Conservation (phyloP, 2,113 vertebrate species). For the Prolemur simus region DNA sequence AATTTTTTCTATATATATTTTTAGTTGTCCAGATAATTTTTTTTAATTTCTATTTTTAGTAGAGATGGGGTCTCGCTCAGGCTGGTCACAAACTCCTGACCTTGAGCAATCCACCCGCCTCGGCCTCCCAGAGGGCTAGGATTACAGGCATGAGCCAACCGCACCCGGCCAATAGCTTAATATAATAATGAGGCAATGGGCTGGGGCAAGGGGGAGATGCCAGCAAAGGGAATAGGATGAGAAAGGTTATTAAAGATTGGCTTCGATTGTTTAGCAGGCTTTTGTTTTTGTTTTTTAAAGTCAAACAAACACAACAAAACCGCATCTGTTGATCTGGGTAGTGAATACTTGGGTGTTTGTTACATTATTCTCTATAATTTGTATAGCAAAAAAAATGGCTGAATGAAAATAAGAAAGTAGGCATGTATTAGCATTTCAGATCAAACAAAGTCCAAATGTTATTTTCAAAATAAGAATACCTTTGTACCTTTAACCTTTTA, state of each 20-base stretch:
- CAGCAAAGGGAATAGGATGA: neutral
- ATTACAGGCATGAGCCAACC: too few species aligned
- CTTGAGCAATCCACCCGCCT: too few species aligned
- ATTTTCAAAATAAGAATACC: constrained; percentile 9
- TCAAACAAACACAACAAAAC: neutral
- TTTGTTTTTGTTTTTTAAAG: neutral
- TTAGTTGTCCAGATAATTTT: too few species aligned
- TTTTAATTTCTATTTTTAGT: too few species aligned
- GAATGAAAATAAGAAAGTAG: constrained; percentile 14
- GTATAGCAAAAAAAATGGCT: neutral
- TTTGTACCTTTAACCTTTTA: neutral
- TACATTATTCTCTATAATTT: neutral
- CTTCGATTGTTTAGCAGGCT: neutral
- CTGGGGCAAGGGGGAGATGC: too few species aligned
- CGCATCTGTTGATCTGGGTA: neutral
- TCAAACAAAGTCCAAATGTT: neutral
- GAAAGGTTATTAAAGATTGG: neutral
- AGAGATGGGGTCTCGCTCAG: too few species aligned
- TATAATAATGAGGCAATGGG: neutral
- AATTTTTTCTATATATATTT: too few species aligned
- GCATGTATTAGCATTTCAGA: neutral
- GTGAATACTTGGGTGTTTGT: neutral
- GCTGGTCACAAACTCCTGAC: too few species aligned
- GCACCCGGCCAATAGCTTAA: too few species aligned
- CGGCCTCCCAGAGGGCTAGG: too few species aligned